Base-by-base conservation (phyloP, 2,113 vertebrate genomes). In the Petromus typicus region DNA sequence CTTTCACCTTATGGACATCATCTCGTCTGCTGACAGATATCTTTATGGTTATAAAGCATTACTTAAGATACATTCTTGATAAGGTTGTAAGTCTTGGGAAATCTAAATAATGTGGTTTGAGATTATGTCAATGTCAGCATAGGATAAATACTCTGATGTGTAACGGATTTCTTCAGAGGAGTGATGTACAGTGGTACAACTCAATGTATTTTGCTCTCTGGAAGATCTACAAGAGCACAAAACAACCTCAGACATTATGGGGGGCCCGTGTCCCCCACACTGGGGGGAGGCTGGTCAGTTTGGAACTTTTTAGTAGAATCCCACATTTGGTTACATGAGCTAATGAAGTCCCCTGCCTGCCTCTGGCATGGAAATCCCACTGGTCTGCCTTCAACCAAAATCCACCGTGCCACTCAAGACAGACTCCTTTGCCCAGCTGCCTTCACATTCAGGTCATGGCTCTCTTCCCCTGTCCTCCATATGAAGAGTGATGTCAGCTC, bases 61-160 rank as follows among this genome's bases (percentile, higher is more conserved):
- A 14, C 73, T 64, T 79, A n/a, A 87, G 45, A 78, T n/a, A n/a
- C 43, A 59, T 27, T 89, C 86, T 76, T 94, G 63, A 85, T 10
- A 67, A 56, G 64, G 54, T 80, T 69, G 73, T 61, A 94, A 73
- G 34, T 90, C 92, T 88, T 18, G 78, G 56, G 78, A 91, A 95
- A 83, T 71, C 90, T 84, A 66, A 80, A 75, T 51, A 63, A 93
- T 45, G 7, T 80, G 71, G 9, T 57, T 78, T 83, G 27, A 90
- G n/a, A 84, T 91, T 30, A 80, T 92, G 90, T 81, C 64, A 34
- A 73, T 63, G 54, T 64, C 56, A 71, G 25, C 27, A 54, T 37
- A 79, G 37, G 56, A 94, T 54, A 95, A 91, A 84, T 6, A 37
- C 34, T 86, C 85, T 84, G 61, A 64, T 81, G 86, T 10, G 61